Evolutionary conservation across 2,113 vertebrate genomes (phyloP), one percentile per base, ranked within the genome.

Genomic region (Gallinago paraguaiae): DNA sequence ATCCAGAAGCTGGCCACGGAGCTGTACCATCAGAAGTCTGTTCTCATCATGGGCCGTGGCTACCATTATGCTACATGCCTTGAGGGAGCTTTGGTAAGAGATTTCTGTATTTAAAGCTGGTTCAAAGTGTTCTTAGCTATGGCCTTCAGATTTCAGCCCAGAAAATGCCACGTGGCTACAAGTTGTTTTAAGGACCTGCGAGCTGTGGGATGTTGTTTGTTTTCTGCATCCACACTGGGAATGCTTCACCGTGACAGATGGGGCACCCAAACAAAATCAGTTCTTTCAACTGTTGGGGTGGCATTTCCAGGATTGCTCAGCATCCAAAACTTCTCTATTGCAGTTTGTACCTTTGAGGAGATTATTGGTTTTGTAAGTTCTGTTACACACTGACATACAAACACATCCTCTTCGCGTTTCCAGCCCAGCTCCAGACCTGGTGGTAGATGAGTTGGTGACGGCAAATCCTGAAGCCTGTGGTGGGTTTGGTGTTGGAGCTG

Each of bases 41-140:
- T 99, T 6, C 98, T 99, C 91, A 99, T 99, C 96, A 99, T 99
- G 99, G 99, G 99, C 28, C 98, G 99, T 87, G 99, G 99, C 12
- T 99, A 99, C 97, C 99, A 99, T 96, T 99, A 99, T 1, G 99
- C 99, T 65, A 99, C 99, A 2, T 99, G 99, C 95, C 98, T 99
- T 51, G 99, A 99, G 97, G 99, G 99, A 78, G 99, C 99, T 7
- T 97, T 99, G 98, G 99, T 99, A 88, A 98, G 98, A 67, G 76
- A 68, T 48, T 25, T 45, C 37, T 70, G 67, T 3, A 1, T 43
- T 53, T n/a, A 10, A 13, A 46, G 18, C 50, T 51, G 33, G 1
- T 45, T 86, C 33, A 35, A n/a, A 25, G 27, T 14, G 3, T 22
- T 8, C 9, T 68, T 33, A 41, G n/a, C 54, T 48, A 3, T 6